Conservation (phyloP, 2,113 vertebrate genomes). For the Balaenoptera acutorostrata region DNA sequence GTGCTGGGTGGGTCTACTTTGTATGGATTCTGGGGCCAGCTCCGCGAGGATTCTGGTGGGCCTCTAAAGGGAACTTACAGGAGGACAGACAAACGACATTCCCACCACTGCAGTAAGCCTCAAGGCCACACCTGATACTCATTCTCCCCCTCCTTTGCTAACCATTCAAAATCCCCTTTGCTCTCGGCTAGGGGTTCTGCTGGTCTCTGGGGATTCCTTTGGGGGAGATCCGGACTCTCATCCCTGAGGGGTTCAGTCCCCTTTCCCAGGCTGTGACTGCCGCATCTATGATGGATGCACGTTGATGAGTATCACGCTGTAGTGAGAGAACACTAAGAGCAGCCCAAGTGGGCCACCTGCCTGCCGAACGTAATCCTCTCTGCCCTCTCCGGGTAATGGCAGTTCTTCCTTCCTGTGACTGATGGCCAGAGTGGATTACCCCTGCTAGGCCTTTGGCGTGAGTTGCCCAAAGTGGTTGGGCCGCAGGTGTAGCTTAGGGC, state of each 20-base stretch:
- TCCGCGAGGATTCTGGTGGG: not conserved
- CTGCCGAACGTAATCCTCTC: not conserved
- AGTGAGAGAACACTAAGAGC: not conserved
- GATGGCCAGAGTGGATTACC: not conserved
- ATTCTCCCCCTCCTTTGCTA: not conserved
- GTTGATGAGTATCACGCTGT: not conserved
- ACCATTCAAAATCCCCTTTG: not conserved
- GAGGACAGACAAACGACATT: not conserved
- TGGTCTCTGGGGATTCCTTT: not conserved
- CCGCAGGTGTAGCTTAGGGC: not conserved
- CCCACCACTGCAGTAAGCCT: not conserved
- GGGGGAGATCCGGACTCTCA: not conserved
- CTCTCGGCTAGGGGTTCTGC: not conserved
- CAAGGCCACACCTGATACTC: not conserved
- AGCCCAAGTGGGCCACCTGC: not conserved
- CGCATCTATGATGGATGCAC: not conserved
- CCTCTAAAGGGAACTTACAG: not conserved
- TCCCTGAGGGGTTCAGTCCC: not conserved
- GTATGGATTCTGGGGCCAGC: not conserved
- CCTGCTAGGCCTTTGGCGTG: not conserved
- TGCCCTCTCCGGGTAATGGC: not conserved
- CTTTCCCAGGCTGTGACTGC: not conserved
- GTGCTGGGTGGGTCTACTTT: not conserved
- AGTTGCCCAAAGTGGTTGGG: not conserved
- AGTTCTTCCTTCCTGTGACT: not conserved